These are phyloP conservation scores for Mesoclemmys tuberculata DNA, from an alignment of 2,113 vertebrate genomes.

Conservation along the genomic window DNA sequence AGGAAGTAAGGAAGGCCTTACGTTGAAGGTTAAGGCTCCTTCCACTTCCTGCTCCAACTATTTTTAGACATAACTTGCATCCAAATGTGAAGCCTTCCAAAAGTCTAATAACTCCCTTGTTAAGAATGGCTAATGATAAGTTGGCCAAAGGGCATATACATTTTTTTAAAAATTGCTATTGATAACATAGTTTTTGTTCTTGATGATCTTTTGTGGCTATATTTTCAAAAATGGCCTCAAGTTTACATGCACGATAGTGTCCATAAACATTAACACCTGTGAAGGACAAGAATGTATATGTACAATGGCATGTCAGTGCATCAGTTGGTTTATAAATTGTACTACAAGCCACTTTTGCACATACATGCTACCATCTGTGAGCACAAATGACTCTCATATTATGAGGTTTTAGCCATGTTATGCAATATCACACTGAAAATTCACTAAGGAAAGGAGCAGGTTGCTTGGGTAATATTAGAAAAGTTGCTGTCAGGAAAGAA, in stretches of 20 bases:
- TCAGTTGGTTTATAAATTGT: neutral
- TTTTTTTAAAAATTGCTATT: neutral
- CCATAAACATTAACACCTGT: slow-evolving; percentile 30
- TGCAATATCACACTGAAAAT: neutral
- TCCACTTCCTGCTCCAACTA: neutral
- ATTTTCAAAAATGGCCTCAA: neutral
- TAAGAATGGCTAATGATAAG: neutral
- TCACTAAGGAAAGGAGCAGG: neutral
- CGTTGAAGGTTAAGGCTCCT: neutral
- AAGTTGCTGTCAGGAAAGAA: neutral
- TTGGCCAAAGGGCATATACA: slow-evolving; percentile 3
- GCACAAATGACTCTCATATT: neutral
- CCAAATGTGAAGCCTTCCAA: slow-evolving; percentile 9
- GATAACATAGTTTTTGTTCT: neutral
- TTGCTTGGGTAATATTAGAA: neutral
- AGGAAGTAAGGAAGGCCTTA: neutral
- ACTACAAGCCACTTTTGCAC: slow-evolving; percentile 1
- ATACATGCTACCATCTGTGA: neutral
- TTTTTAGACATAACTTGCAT: neutral
- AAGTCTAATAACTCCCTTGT: neutral
- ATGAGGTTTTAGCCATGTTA: slow-evolving; percentile 14
- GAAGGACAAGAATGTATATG: neutral
- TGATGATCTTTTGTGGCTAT: neutral
- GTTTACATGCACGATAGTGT: neutral
- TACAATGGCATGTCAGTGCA: neutral